Conservation (phyloP, 2,888 invertebrate species). For the Laothoe populi region DNA sequence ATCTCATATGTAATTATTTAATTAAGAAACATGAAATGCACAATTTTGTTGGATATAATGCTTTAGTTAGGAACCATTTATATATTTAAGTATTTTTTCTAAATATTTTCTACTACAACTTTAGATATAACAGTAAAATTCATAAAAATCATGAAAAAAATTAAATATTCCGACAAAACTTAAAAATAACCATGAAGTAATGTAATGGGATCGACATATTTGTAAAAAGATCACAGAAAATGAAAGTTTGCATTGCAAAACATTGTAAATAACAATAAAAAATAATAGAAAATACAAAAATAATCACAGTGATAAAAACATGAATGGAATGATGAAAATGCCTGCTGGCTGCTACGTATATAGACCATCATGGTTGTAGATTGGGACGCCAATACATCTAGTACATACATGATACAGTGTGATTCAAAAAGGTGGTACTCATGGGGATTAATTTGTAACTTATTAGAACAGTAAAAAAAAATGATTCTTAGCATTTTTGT, state of each 20-base stretch:
- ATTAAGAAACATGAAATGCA: no score
- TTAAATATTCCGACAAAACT: background rate
- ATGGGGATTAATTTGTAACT: no score
- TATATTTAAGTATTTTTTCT: background rate
- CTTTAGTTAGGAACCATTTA: no score
- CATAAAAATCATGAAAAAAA: background rate
- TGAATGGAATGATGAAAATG: conserved; percentile 44
- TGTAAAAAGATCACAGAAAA: conserved; percentile 70
- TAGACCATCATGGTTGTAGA: background rate
- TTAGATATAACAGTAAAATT: conserved; percentile 3
- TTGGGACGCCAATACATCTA: background rate
- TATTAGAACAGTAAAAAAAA: no score
- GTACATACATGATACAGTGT: no score
- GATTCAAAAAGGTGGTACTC: no score
- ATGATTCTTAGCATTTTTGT: no score
- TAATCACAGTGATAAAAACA: conserved; percentile 56
- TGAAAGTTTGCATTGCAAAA: conserved; percentile 65
- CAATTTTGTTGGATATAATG: no score
- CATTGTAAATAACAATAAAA: conserved; percentile 49
- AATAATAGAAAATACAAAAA: conserved; percentile 40
- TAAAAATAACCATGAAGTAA: background rate
- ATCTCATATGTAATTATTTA: no score
- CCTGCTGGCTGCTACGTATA: background rate
- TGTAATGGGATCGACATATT: conserved; percentile 1
- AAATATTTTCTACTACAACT: conserved; percentile 1